Percentiles rank a stretch among this genome's conserved stretches.
Evolutionary conservation across 2,113 vertebrate genomes (phyloP).

Genomic region (Promerops cafer): DNA sequence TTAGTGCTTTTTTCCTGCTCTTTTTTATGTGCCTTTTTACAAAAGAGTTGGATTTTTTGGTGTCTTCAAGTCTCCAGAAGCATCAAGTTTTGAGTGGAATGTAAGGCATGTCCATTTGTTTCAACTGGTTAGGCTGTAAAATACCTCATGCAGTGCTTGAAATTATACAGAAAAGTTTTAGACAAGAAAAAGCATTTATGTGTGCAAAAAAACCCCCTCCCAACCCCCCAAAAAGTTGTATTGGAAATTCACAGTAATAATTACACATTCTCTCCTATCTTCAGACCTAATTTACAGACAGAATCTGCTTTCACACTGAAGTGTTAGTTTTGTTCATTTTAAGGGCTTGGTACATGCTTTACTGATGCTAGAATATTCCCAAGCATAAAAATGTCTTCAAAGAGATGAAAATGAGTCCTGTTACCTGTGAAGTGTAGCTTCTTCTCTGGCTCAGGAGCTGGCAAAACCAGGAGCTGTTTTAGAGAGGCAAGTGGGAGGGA

Average conservation of each 20-base stretch:
- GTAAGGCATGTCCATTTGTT: neutral
- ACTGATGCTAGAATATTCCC: neutral
- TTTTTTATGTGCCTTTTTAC: neutral
- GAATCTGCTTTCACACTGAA: neutral
- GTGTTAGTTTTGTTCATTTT: neutral
- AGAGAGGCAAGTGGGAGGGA: neutral
- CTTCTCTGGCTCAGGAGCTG: neutral
- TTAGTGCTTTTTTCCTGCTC: neutral
- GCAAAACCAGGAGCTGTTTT: neutral
- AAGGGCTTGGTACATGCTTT: neutral
- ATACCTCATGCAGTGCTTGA: neutral
- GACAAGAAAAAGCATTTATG: neutral
- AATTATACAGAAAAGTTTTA: neutral
- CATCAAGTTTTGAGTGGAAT: neutral
- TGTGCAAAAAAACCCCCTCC: neutral
- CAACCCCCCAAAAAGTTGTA: neutral
- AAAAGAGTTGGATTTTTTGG: neutral
- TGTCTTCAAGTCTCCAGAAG: neutral
- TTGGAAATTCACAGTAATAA: neutral
- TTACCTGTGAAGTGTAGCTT: neutral
- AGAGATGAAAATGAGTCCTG: neutral
- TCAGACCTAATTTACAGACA: neutral
- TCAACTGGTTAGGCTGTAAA: neutral
- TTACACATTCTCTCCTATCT: neutral
- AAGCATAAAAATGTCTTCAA: neutral